These are phyloP conservation scores for Machimus atricapillus DNA, from an alignment of 2,888 invertebrate genomes.

Conservation along the genomic window DNA sequence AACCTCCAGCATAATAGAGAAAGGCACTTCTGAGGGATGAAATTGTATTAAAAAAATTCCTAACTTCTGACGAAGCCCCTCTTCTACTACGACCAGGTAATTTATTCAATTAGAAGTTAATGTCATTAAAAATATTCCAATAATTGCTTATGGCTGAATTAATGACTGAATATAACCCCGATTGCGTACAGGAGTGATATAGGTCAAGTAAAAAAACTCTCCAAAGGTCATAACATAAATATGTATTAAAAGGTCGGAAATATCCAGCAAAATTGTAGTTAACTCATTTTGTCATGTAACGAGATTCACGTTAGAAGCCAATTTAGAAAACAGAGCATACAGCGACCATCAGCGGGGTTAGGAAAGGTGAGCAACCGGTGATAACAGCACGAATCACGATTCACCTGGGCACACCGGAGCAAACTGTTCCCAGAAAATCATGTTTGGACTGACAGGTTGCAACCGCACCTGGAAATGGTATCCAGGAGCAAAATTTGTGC, in stretches of 20 bases:
- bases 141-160: too few species aligned
- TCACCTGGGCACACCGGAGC: not conserved
- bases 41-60: too few species aligned
- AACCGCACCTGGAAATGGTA: constrained; percentile 4
- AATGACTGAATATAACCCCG: too few species aligned
- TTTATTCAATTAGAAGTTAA: too few species aligned
- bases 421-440: not conserved
- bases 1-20: too few species aligned
- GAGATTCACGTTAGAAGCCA: not conserved
- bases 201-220: too few species aligned
- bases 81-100: too few species aligned
- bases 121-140: too few species aligned
- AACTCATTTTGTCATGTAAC: not conserved
- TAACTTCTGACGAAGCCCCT: too few species aligned
- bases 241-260: not conserved
- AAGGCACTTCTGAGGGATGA: too few species aligned
- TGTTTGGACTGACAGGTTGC: not conserved
- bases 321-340: not conserved
- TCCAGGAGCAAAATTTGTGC: constrained; percentile 11
- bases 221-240: not conserved
- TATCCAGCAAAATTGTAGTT: not conserved
- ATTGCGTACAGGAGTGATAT: too few species aligned
- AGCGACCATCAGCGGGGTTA: not conserved
- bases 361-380: not conserved
- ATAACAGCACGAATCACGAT: not conserved